phyloP scores from a whole-genome alignment of 2,888 invertebrate genomes.

The Tricholauxania praeusta region DNA sequence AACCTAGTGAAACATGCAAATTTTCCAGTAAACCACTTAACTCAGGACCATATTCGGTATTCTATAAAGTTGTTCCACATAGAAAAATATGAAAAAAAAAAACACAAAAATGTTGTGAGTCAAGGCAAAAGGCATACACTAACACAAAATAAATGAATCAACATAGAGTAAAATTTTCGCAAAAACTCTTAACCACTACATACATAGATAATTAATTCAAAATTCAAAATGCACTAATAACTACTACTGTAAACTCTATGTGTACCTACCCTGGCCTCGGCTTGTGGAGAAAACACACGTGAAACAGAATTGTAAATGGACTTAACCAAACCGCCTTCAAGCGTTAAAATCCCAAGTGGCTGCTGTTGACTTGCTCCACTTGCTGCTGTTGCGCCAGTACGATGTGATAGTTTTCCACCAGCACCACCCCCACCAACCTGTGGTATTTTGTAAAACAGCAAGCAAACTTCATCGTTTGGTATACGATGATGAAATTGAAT shows the following conservation, averaged over 20 bases:
- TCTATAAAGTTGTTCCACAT: constrained; percentile 48
- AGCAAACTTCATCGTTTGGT: constrained; percentile 66
- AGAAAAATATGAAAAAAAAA: constrained; percentile 31
- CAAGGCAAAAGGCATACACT: constrained; percentile 53
- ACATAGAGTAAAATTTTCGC: constrained; percentile 39
- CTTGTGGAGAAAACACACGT: constrained; percentile 67
- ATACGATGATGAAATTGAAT: constrained; percentile 68
- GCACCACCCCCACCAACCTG: constrained; percentile 53
- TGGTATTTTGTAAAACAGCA: constrained; percentile 69
- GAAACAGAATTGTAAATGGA: constrained; percentile 69
- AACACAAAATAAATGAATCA: constrained; percentile 38
- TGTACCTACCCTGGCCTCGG: constrained; percentile 61
- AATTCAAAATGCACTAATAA: background rate
- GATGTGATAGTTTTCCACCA: constrained; percentile 27
- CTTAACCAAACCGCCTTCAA: constrained; percentile 69
- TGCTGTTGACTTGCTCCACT: constrained; percentile 48
- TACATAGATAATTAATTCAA: constrained; percentile 23
- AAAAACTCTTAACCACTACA: constrained; percentile 38
- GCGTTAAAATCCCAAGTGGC: constrained; percentile 67
- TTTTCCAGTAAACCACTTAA: constrained; percentile 66
- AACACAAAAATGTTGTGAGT: constrained; percentile 42
- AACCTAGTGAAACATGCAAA: constrained; percentile 65
- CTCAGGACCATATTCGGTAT: constrained; percentile 65
- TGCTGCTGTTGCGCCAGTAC: constrained; percentile 16
- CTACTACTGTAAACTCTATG: background rate